Evolutionary conservation across 1,140 invertebrate species (phyloP), one percentile per base, ranked within the genome.

Genomic region (Euwallacea fornicatus): DNA sequence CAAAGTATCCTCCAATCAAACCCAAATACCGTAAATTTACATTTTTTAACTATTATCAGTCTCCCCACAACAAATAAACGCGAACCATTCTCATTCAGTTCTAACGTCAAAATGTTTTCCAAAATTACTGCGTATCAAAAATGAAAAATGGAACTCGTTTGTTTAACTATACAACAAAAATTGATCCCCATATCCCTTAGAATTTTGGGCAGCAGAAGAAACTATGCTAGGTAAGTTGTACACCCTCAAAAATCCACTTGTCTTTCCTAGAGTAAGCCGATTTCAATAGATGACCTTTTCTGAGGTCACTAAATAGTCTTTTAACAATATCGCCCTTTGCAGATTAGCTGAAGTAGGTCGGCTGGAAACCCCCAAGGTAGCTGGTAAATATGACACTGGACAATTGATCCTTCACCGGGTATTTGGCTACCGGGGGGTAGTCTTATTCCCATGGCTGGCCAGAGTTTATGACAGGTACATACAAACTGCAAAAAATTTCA

Each of bases 361-460:
- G 76, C 82, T 94, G 71, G 92, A 96, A 83, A 83, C 88, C 56
- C 93, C 93, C 47, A 96, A 95, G 85, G 81, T 90, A 53, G 87
- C 92, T 73, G 94, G 93, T 47, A 94, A 95, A 84, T 98, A 98
- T 86, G 93, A 95, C 78, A 96, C 96, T 10, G 96, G 96, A 42
- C 96, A 98, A 83, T 84, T 98, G 53, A 98, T 99, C 81, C 84
- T 98, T 16, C 97, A 99, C 80, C 88, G 92, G 79, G 91, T 98
- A 13, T 98, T 98, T 85, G 95, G 96, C 11, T 98, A 98, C 81
- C 85, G 97, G 77, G 96, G 97, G 9, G 95, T 98, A 7, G 90
- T 98, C 70, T 84, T 99, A 16, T 98, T 98, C 82, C 96, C 96
- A 6, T 98, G 96, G 96, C 83, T 93, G 53, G 96, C 96, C 6